Conservation (phyloP, 2,113 vertebrate species). For the Speoplatyrhinus poulsoni region DNA sequence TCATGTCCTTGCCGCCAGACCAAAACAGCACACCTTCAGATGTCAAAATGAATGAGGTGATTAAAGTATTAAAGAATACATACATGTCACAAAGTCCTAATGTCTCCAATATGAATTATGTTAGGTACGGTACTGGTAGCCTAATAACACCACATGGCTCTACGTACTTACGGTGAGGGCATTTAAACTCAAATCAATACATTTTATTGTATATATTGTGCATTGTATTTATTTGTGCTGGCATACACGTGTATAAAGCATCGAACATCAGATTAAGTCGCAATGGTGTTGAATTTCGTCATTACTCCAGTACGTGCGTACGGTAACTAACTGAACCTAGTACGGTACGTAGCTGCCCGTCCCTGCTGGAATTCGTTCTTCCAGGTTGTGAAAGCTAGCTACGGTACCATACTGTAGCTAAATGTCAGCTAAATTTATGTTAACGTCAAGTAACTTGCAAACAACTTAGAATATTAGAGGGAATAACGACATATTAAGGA, state of each 20-base stretch:
- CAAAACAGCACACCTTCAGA: constrained; percentile 49
- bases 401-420: constrained; percentile 13
- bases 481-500: neutral
- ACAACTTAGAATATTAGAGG: neutral
- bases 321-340: neutral
- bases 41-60: constrained; percentile 27
- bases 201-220: too few relatives aligned
- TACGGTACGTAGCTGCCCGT: neutral
- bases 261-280: too few relatives aligned
- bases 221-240: too few relatives aligned
- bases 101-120: too few relatives aligned
- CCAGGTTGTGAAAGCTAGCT: constrained; percentile 40
- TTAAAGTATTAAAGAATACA: too few relatives aligned
- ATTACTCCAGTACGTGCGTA: neutral
- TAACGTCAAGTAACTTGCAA: neutral
- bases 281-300: too few relatives aligned
- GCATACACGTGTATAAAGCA: too few relatives aligned
- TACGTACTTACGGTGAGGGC: too few relatives aligned
- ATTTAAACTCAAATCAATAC: too few relatives aligned
- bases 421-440: constrained; percentile 29
- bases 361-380: constrained; percentile 38
- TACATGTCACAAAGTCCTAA: too few relatives aligned
- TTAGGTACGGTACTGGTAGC: too few relatives aligned
- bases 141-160: too few relatives aligned
- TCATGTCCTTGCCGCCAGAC: constrained; percentile 28